Conservation (phyloP, 53 echinoderm and acorn worm species). For the Arbacia lixula region DNA sequence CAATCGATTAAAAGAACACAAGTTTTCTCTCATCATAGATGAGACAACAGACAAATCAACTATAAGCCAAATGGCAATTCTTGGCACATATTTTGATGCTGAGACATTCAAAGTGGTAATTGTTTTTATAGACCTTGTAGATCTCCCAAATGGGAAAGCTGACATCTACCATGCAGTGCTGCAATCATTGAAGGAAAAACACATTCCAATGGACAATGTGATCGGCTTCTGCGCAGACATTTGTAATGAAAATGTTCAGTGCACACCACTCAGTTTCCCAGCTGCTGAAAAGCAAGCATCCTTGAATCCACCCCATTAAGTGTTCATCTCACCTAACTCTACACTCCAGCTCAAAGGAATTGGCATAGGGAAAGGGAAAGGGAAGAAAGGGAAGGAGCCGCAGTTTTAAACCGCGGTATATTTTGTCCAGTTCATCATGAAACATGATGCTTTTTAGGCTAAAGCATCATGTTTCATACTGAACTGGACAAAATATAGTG, state of each 20-base stretch:
- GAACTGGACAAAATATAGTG: too few species aligned
- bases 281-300: constrained; percentile 32
- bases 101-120: constrained; percentile 4
- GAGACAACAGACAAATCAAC: constrained; percentile 55
- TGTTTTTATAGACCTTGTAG: constrained; percentile 44
- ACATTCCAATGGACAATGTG: constrained; percentile 54
- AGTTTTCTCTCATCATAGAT: constrained; percentile 53
- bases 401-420: too few species aligned
- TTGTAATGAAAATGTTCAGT: constrained; percentile 53
- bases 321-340: constrained; percentile 59
- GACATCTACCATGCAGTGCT: constrained; percentile 34
- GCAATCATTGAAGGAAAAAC: constrained; percentile 38
- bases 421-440: too few species aligned
- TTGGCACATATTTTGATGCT: constrained; percentile 59
- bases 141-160: constrained; percentile 42
- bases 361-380: too few species aligned
- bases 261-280: constrained; percentile 42
- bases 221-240: constrained; percentile 55
- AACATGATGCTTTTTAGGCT: too few species aligned
- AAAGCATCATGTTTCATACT: too few species aligned
- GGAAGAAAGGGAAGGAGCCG: too few species aligned
- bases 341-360: constrained; percentile 47
- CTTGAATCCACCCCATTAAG: constrained; percentile 51
- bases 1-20: constrained; percentile 28
- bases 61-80: constrained; percentile 51